These are phyloP conservation scores for Dryoscopus gambensis DNA, from an alignment of 2,113 vertebrate species.

Conservation along the genomic window DNA sequence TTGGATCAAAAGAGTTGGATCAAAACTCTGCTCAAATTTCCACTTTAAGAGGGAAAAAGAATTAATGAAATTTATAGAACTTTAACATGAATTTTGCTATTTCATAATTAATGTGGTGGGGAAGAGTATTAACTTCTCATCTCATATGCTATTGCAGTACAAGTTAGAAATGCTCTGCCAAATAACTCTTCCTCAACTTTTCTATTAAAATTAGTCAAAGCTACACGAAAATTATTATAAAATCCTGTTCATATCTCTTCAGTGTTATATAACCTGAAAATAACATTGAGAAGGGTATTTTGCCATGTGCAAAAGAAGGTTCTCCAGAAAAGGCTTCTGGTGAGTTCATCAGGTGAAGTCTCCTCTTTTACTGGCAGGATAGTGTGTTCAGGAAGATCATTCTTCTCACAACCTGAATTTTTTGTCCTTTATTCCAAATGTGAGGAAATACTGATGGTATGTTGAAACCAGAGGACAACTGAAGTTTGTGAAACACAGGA, in stretches of 20 bases:
- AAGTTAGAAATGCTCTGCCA: neutral
- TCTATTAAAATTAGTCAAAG: neutral
- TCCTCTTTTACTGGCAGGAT: neutral
- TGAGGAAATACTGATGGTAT: neutral
- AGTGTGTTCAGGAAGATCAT: neutral
- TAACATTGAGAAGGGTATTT: neutral
- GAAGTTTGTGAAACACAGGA: neutral
- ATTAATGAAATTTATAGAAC: neutral
- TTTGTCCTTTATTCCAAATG: neutral
- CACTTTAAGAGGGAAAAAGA: neutral
- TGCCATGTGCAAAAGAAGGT: neutral
- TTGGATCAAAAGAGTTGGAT: neutral
- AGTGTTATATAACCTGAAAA: neutral
- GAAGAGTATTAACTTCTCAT: neutral
- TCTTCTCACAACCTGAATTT: neutral
- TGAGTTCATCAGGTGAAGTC: neutral
- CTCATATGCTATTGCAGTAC: neutral
- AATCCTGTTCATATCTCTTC: neutral
- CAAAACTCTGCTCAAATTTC: neutral
- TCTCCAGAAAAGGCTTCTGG: neutral
- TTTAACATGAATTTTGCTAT: neutral
- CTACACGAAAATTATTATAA: neutral
- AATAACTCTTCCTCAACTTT: neutral
- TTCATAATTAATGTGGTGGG: neutral
- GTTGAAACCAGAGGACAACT: neutral